Evolutionary conservation across 2,113 vertebrate species (phyloP), one percentile per base, ranked within the genome.

Genomic region (Platanista minor): DNA sequence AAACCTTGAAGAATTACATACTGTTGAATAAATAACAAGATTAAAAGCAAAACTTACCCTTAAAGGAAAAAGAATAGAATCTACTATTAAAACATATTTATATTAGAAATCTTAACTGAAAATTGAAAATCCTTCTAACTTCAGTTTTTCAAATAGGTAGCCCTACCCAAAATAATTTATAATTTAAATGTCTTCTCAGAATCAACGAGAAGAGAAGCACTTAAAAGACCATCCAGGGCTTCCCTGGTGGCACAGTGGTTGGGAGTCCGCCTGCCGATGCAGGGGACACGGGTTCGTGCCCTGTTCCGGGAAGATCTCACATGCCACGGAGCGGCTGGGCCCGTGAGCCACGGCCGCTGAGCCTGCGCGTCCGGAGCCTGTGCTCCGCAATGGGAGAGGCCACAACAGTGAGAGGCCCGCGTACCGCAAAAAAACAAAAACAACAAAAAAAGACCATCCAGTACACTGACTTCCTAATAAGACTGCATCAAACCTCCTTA

Each of bases 61-160:
- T 81, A 81, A 78, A 75, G 62, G n/a, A 23, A 94, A 91, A 80
- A 62, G 27, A 86, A 90, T 2, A 88, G 17, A 95, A 69, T 12
- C 36, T 64, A 39, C n/a, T 77, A 92, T 33, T 82, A 67, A 90
- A 91, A 91, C n/a, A 87, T 59, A 87, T 75, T 91, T 75, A 96
- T 7, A 43, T 54, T n/a, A 71, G 69, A 85, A 74, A 97, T 90
- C 10, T 49, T 69, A 78, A 67, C 1, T 12, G 7, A 77, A 81
- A 86, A 77, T n/a, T 61, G 7, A 78, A 91, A 90, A 36, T 92
- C 31, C 36, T 69, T 78, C 33, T 75, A 84, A 95, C 82, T 85
- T 97, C 43, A 74, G 8, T 39, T 67, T 74, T 36, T 90, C 67
- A 69, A 88, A 86, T 13, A 80, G 17, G 77, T 80, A 41, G 18